phyloP scores from a whole-genome alignment of 2,888 invertebrate genomes.

The Blastobasis adustella region DNA sequence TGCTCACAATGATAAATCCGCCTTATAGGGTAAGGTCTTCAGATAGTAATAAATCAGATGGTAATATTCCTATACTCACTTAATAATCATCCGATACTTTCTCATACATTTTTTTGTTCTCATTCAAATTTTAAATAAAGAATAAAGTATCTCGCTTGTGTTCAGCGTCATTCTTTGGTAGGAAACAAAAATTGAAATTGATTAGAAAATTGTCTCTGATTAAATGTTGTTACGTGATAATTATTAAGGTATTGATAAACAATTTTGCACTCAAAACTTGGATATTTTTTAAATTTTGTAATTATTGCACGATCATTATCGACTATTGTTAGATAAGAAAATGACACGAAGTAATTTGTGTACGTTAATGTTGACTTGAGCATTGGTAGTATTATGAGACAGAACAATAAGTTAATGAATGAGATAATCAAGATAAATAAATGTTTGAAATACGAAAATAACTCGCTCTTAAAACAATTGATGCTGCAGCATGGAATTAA shows the following conservation, averaged over 20 bases:
- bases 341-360: slow-evolving; percentile 15
- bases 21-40: slow-evolving; percentile 38
- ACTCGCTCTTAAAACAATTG: slow-evolving; percentile 1
- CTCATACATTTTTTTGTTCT: no score
- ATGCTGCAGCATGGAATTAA: no score
- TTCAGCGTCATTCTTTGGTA: no score
- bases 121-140: no score
- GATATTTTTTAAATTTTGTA: slow-evolving; percentile 6
- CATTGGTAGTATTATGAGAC: slow-evolving; percentile 50
- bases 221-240: neutral
- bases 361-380: slow-evolving; percentile 25
- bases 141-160: no score
- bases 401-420: slow-evolving; percentile 47
- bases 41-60: no score
- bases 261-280: slow-evolving; percentile 2
- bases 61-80: no score
- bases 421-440: slow-evolving; percentile 35
- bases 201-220: no score
- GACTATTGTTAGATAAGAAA: slow-evolving; percentile 25
- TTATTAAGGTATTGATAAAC: neutral
- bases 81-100: no score
- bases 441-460: slow-evolving; percentile 60
- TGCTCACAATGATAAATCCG: slow-evolving; percentile 60
- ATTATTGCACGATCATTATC: slow-evolving; percentile 14
- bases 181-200: no score